phyloP scores from a whole-genome alignment of 2,113 vertebrate genomes.

The Percopsis transmontana region DNA sequence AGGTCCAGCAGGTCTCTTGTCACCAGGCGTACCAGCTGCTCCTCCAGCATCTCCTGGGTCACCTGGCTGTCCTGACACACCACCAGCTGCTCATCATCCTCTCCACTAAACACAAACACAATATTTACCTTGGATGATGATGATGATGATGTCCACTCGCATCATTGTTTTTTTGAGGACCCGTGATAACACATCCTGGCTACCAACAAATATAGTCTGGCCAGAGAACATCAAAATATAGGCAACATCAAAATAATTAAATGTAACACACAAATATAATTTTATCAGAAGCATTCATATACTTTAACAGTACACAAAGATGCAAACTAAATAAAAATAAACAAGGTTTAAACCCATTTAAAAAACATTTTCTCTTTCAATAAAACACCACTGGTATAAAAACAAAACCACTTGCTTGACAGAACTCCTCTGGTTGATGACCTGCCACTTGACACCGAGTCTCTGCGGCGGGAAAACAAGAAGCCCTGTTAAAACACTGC shows the following conservation, averaged over 20 bases:
- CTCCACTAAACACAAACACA: slow-evolving; percentile 53
- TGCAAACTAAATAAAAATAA: too few relatives aligned
- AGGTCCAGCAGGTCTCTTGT: slow-evolving; percentile 95
- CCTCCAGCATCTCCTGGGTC: slow-evolving; percentile 94
- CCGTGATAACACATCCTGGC: too few relatives aligned
- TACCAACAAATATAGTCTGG: too few relatives aligned
- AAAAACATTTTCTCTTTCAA: background rate
- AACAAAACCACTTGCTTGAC: slow-evolving; percentile 78
- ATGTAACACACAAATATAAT: background rate
- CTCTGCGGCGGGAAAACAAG: slow-evolving; percentile 78
- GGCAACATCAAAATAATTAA: too few relatives aligned
- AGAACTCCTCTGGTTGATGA: slow-evolving; percentile 88
- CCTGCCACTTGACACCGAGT: slow-evolving; percentile 90
- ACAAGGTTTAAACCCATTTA: too few relatives aligned
- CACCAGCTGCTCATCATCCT: slow-evolving; percentile 77
- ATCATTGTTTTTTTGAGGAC: too few relatives aligned
- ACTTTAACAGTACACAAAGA: background rate
- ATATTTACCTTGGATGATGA: too few relatives aligned
- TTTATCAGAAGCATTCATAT: too few relatives aligned
- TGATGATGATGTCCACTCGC: too few relatives aligned
- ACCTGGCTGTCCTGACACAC: slow-evolving; percentile 87
- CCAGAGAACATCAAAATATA: too few relatives aligned
- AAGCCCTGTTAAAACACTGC: slow-evolving; percentile 30
- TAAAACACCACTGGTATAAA: background rate
- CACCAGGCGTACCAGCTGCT: slow-evolving; percentile 88